Base-by-base conservation (phyloP, 2,797 vertebrate genomes). In the Natrix natrix region DNA sequence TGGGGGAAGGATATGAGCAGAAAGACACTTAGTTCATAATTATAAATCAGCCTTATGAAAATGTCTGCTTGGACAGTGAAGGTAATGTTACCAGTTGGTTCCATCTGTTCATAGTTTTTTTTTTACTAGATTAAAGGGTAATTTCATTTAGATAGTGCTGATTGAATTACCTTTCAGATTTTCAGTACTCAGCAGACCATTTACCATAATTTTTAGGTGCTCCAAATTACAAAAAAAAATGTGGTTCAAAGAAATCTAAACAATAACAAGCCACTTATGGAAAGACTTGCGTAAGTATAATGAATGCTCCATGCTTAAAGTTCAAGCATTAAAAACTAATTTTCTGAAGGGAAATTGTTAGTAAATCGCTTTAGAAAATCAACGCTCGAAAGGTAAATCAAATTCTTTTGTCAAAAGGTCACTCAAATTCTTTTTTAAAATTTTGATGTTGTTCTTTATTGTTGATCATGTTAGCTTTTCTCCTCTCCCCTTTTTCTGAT, bases 401-500 rank as follows among this genome's bases (percentile, higher is more conserved):
- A 92, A 91, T 88, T 95, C 92, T 86, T 93, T 91, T 32, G 61
- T 94, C 1, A 0, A 91, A 92, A n/a, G 12, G 11, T 63, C 54
- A 14, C 28, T 89, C 7, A 20, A 78, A 4, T 87, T 91, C 55
- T 4, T 93, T 56, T 56, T 24, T 93, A 87, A 3, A 63, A 66
- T 20, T 94, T 60, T 93, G 24, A 52, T 74, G 26, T 5, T 52
- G 5, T 43, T 54, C 8, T 92, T 96, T 91, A 89, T 1, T 92
- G 94, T 95, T 26, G 87, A 22, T 87, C 6, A 0, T 92, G 0
- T 1, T 52, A 94, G 93, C 92, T 83, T 83, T 11, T 1, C 95
- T 86, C 86, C 94, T 3, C 22, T 93, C 86, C 66, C 94, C 91
- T 95, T 94, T 61, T 91, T 95, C 37, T 86, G 60, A 86, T 87